A percentile compares a stretch with the other conserved stretches of the same genome.
Conservation (phyloP, 2,797 vertebrate genomes). For the Ataeniobius toweri region DNA sequence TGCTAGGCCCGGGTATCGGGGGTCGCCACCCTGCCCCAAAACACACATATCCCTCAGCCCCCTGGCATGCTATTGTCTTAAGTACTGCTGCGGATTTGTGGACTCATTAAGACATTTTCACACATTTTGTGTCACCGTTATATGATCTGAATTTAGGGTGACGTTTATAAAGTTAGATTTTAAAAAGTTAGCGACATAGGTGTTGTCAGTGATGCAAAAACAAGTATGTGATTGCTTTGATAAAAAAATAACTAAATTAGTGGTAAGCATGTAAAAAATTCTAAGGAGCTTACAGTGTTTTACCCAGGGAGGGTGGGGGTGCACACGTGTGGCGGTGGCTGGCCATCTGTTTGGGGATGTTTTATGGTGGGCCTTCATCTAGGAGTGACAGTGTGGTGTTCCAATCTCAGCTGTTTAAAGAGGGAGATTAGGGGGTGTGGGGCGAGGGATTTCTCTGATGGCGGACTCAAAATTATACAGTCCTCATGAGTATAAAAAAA, state of each 20-base stretch:
- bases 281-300: conserved; percentile 81
- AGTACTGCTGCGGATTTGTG: conserved; percentile 51
- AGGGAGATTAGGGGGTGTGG: conserved; percentile 4
- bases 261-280: conserved; percentile 68
- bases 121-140: conserved; percentile 13
- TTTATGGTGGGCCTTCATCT: conserved; percentile 69
- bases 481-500: conserved; percentile 1
- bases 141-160: neutral
- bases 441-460: conserved; percentile 20
- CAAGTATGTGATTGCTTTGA: conserved; percentile 53
- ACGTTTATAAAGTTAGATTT: neutral
- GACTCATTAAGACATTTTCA: conserved; percentile 56
- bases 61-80: conserved; percentile 72
- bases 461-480: conserved; percentile 42
- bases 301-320: conserved; percentile 65
- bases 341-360: conserved; percentile 79
- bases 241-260: conserved; percentile 72
- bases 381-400: conserved; percentile 70
- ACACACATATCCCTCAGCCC: conserved; percentile 64
- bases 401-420: conserved; percentile 66
- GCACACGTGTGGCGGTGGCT: conserved; percentile 57
- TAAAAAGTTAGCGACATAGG: neutral
- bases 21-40: conserved; percentile 69
- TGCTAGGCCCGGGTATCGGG: conserved; percentile 51
- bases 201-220: conserved; percentile 24